Evolutionary conservation across 2,888 invertebrate species (phyloP), one percentile per base, ranked within the genome.

Genomic region (Serrognathus titanus): DNA sequence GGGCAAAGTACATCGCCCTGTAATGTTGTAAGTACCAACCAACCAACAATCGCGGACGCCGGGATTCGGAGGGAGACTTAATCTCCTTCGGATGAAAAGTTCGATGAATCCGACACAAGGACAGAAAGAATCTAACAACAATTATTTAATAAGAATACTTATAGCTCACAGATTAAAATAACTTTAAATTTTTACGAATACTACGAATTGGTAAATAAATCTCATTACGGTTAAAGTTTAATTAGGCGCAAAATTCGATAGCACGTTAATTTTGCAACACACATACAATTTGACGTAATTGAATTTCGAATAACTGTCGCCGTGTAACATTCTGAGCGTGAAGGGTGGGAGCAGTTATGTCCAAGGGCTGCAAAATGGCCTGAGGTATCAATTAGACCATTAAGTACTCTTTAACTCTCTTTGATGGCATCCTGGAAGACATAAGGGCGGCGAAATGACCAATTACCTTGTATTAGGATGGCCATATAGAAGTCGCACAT

Each of bases 371-470:
- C 52, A 51, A 59, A 60, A 63, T 63, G 56, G 62, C 66, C 66
- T 63, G 57, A 66, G 66, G 66, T 64, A 63, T 64, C 66, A 64
- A 64, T 66, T 66, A 66, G 62, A 59, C 60, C 57, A 63, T 60
- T 61, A 65, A 64, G 65, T 65, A 62, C 64, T 65, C 64, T 62
- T 64, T 64, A 63, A 58, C 59, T 60, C 58, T 59, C 55, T 59
- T 57, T 63, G 62, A 63, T 63, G 60, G 63, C 59, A 50, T 59
- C 57, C 56, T 50, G 49, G 49, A 55, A 58, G 53, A 58, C 53
- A 51, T 54, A 53, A 53, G 55, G 57, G 57, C 58, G 51, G 57
- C 56, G 59, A 62, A 60, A 57, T 56, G 53, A 58, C 59, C 62
- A 53, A 63, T 63, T 61, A 61, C 55, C 50, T 38, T 24, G 35